These are phyloP conservation scores for Centropristis striata DNA, from an alignment of 2,113 vertebrate genomes.

Conservation along the genomic window DNA sequence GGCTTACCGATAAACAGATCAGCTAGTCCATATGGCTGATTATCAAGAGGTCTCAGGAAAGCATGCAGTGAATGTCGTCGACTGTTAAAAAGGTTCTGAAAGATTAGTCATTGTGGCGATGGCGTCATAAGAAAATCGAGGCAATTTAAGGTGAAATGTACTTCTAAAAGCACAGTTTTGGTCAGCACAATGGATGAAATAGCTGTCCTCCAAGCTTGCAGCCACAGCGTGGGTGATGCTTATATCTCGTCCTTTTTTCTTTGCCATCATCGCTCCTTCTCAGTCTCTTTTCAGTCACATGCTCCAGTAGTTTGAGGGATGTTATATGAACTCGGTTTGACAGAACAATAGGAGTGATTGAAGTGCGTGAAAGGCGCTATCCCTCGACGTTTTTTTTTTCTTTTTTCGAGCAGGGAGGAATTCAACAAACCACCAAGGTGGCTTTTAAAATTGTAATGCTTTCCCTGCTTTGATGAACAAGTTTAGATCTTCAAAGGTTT, in stretches of 20 bases:
- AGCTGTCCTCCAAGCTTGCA: conserved; percentile 13
- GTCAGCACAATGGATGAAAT: conserved; percentile 12
- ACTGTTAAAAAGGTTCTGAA: background rate
- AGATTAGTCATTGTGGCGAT: background rate
- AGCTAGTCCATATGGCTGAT: background rate
- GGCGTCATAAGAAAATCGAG: background rate
- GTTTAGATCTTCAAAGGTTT: conserved; percentile 51
- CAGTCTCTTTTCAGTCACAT: conserved; percentile 31
- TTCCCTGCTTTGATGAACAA: conserved; percentile 40
- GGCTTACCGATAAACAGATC: background rate
- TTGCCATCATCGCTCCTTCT: conserved; percentile 20
- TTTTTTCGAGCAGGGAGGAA: conserved; percentile 26
- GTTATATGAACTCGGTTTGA: conserved; percentile 53
- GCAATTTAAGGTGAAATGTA: background rate
- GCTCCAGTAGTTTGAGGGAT: conserved; percentile 53
- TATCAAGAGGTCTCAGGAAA: background rate
- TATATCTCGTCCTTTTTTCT: conserved; percentile 3
- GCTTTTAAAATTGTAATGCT: conserved; percentile 55
- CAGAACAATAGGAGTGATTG: conserved; percentile 61
- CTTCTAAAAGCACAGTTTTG: background rate
- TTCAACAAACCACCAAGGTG: conserved; percentile 35
- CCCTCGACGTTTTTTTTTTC: conserved; percentile 14
- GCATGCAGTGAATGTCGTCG: background rate
- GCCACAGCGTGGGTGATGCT: background rate
- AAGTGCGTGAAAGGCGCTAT: conserved; percentile 36